Base-by-base conservation (phyloP, 2,797 vertebrate species). In the Agapornis canus region DNA sequence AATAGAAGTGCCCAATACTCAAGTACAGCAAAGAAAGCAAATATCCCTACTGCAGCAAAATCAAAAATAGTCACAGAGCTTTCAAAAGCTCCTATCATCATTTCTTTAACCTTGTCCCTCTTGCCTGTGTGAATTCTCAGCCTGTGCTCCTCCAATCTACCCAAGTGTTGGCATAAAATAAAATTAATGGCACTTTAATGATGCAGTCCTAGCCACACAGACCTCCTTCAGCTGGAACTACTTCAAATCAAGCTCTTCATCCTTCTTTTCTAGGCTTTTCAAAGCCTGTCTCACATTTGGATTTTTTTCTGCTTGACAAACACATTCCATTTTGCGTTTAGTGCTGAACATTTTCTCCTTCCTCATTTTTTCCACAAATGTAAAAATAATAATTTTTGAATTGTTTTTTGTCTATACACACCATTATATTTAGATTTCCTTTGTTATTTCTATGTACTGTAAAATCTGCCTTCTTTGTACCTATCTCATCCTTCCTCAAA, bases 1-100 rank as follows among this genome's bases (percentile, higher is more conserved):
- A 96, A 95, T 91, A 93, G 92, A 96, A 92, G 70, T 81, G 92
- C 84, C 95, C 95, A 75, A 37, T 22, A 43, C 69, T 81, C 68
- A 29, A 93, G 84, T 15, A 21, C 20, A 89, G 81, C 66, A 48
- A 75, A 56, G 83, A 91, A 72, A 92, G 64, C 19, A 83, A 94
- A 94, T 86, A 57, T 51, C 40, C 90, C 82, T 95, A 72, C 79
- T 75, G 71, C 93, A 89, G 89, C 94, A 93, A 91, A 93, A 94
- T 37, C 93, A 51, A 76, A 91, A 97, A 90, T 65, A 96, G 79
- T 78, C 91, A 27, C 26, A 35, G 90, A 94, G 94, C 86, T 81
- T 60, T 81, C 86, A 35, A 83, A 89, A 37, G 42, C 70, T 91
- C 57, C 89, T 52, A 22, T 83, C 82, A 35, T 90, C 91, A 27